A percentile compares a stretch with the other conserved stretches of the same genome.
Conservation (phyloP, 2,113 vertebrate genomes). For the Bubo bubo region DNA sequence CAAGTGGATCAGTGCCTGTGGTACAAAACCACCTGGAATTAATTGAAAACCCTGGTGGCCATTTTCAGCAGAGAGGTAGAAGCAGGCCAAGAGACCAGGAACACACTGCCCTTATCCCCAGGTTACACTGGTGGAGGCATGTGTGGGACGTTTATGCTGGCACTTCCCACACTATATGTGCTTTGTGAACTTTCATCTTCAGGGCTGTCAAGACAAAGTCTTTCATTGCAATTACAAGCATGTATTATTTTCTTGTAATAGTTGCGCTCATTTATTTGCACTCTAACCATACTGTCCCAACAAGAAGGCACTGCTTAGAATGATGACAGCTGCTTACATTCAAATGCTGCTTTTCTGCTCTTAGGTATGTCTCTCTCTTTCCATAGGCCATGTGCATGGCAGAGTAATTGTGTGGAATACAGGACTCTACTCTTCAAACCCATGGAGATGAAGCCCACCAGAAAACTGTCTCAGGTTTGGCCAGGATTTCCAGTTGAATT, state of each 20-base stretch:
- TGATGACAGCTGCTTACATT: background rate
- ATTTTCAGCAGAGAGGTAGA: background rate
- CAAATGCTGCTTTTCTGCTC: background rate
- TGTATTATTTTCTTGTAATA: background rate
- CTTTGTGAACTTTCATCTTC: conserved; percentile 4
- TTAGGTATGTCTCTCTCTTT: background rate
- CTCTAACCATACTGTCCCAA: background rate
- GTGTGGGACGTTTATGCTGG: background rate
- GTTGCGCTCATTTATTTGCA: background rate
- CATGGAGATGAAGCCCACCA: background rate
- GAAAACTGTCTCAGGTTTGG: background rate
- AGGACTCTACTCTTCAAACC: background rate
- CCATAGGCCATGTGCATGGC: rapidly evolving
- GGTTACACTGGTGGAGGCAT: background rate
- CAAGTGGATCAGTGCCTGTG: background rate
- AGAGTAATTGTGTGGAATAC: background rate
- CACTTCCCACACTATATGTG: background rate
- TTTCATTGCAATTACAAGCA: background rate
- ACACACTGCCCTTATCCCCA: background rate
- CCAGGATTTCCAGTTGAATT: conserved; percentile 14
- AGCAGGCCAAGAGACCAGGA: background rate
- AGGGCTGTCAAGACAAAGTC: background rate
- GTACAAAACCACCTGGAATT: conserved; percentile 14
- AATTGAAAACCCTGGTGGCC: background rate
- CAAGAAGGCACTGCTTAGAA: background rate